Conservation (phyloP, 2,113 vertebrate species). For the Leptobrachium ailaonicum region DNA sequence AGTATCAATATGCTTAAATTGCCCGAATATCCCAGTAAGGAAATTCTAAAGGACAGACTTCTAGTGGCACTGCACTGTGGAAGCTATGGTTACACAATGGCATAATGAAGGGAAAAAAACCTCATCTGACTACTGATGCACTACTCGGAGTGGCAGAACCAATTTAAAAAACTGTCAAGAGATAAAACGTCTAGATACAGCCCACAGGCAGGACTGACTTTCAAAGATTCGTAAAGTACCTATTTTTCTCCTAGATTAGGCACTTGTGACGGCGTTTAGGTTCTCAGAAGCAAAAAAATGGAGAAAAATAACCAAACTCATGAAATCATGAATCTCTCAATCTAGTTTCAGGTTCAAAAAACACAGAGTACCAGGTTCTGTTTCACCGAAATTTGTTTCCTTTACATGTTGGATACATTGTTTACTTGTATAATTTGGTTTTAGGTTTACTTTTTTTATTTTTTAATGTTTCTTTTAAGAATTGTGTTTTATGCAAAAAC, state of each 20-base stretch:
- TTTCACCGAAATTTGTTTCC: background rate
- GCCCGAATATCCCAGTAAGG: slow-evolving; percentile 94
- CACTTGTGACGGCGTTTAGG: slow-evolving; percentile 50
- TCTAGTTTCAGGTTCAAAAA: background rate
- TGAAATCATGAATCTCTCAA: slow-evolving; percentile 50
- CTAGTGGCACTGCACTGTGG: slow-evolving; percentile 95
- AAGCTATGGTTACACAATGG: slow-evolving; percentile 98
- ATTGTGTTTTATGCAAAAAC: slow-evolving; percentile 5
- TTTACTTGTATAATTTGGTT: slow-evolving; percentile 25
- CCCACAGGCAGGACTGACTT: slow-evolving; percentile 50
- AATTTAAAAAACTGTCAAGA: slow-evolving; percentile 58
- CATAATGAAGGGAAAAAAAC: slow-evolving; percentile 65
- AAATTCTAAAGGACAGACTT: slow-evolving; percentile 90
- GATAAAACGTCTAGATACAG: slow-evolving; percentile 50
- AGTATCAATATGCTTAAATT: slow-evolving; percentile 99
- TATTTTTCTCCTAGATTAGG: slow-evolving; percentile 39
- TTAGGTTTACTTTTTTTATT: slow-evolving; percentile 11
- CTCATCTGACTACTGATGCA: slow-evolving; percentile 52
- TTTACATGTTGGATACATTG: background rate
- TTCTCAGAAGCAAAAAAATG: slow-evolving; percentile 47
- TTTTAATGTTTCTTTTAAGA: slow-evolving; percentile 24
- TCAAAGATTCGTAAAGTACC: slow-evolving; percentile 55
- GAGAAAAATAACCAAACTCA: slow-evolving; percentile 44
- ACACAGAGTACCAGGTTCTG: background rate
- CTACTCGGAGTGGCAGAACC: slow-evolving; percentile 59